Conservation (phyloP, 2,888 invertebrate species). For the Hoplodrina ambigua region DNA sequence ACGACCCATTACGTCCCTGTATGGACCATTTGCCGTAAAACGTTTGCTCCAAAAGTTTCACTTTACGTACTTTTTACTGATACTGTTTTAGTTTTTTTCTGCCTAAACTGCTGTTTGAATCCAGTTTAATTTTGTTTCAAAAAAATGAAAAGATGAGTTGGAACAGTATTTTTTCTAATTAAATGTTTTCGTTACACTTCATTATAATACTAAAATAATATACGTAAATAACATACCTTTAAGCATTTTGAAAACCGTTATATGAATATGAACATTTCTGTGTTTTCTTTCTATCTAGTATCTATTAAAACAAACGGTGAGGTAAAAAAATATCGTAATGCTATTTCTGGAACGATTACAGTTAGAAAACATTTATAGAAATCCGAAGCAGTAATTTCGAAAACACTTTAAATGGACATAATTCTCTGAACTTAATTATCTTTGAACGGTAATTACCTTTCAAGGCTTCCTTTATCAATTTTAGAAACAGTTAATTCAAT, state of each 20-base stretch:
- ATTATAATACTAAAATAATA: too few relatives aligned
- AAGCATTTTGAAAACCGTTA: not conserved
- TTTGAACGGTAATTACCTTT: not conserved
- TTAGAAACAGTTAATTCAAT: not conserved
- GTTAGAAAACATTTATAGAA: not conserved
- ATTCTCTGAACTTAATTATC: not conserved
- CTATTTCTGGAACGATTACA: not conserved
- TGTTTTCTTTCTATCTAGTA: not conserved
- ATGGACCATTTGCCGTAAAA: constrained; percentile 53
- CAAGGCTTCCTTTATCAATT: not conserved
- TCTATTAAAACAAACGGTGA: too few relatives aligned
- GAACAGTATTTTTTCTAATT: not conserved
- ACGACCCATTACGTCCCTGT: constrained; percentile 49
- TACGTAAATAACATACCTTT: not conserved
- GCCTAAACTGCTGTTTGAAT: constrained; percentile 20
- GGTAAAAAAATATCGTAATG: too few relatives aligned
- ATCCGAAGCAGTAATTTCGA: not conserved
- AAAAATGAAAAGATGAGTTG: not conserved
- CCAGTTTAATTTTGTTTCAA: constrained; percentile 8
- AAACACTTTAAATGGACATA: not conserved
- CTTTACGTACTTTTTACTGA: constrained; percentile 21
- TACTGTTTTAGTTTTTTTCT: constrained; percentile 34
- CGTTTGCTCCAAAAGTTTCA: constrained; percentile 38
- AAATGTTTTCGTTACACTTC: not conserved
- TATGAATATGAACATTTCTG: not conserved